Evolutionary conservation across 2,113 vertebrate genomes (phyloP).

Genomic region (Pachycephala philippinensis): DNA sequence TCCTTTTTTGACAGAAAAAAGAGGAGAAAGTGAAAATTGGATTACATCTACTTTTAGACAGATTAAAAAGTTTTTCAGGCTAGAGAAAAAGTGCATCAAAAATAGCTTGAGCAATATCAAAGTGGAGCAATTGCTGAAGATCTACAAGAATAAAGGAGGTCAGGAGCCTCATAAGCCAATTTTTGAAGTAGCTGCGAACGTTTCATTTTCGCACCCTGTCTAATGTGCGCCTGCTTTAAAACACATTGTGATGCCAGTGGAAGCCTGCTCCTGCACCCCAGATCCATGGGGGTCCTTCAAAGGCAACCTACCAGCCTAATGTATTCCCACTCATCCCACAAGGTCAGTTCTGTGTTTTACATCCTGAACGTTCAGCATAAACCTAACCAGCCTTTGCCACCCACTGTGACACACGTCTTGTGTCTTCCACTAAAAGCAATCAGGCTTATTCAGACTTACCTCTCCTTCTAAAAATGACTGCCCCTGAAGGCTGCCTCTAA

Average conservation of each 20-base stretch:
- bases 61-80: background rate
- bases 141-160: slow-evolving; percentile 32
- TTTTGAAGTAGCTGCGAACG: background rate
- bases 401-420: background rate
- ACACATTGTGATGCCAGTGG: background rate
- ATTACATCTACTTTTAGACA: slow-evolving; percentile 4
- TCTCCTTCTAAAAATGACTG: background rate
- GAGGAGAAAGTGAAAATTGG: background rate
- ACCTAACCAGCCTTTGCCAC: background rate
- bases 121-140: slow-evolving; percentile 54
- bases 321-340: background rate
- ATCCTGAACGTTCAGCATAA: background rate
- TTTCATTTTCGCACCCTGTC: background rate
- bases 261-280: background rate
- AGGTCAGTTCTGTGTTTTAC: background rate
- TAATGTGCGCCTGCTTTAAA: background rate
- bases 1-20: background rate
- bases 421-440: background rate
- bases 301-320: background rate
- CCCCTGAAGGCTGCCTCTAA: background rate
- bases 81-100: background rate
- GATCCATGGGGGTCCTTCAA: background rate
- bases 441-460: background rate
- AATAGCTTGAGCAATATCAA: background rate
- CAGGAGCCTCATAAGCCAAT: background rate